Conservation (phyloP, 2,797 vertebrate species). For the Oryzias dopingdopingensis region DNA sequence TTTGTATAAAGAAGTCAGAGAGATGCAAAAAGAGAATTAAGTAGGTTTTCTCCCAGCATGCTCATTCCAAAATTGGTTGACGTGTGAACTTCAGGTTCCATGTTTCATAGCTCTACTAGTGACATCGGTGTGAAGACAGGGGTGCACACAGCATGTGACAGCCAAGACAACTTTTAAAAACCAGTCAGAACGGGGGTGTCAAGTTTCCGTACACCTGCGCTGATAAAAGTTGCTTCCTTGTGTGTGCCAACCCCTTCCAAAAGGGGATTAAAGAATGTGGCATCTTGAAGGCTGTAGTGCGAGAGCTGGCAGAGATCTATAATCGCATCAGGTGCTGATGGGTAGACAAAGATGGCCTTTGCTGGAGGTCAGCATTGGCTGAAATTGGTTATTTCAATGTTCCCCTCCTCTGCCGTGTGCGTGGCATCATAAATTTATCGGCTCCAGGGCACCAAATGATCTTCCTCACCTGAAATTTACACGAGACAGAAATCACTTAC, state of each 20-base stretch:
- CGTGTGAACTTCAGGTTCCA: conserved; percentile 46
- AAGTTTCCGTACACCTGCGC: conserved; percentile 23
- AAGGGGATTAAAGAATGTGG: conserved; percentile 50
- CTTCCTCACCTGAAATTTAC: conserved; percentile 64
- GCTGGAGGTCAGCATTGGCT: conserved; percentile 38
- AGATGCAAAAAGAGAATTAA: conserved; percentile 62
- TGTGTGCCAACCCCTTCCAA: conserved; percentile 40
- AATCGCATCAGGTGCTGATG: conserved; percentile 22
- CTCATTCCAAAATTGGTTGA: conserved; percentile 53
- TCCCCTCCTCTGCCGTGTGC: conserved; percentile 47
- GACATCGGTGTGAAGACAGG: conserved; percentile 28
- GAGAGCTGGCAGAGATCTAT: conserved; percentile 32
- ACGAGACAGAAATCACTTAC: conserved; percentile 64
- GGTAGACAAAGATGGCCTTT: conserved; percentile 40
- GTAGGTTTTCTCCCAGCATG: conserved; percentile 45
- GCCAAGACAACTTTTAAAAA: conserved; percentile 51
- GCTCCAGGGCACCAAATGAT: conserved; percentile 62
- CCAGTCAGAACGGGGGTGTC: conserved; percentile 37
- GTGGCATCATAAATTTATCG: conserved; percentile 69
- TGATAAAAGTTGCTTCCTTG: conserved; percentile 53
- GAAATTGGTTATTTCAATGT: conserved; percentile 46
- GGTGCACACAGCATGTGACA: conserved; percentile 29
- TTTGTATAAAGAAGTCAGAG: conserved; percentile 20
- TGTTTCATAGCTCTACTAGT: conserved; percentile 27
- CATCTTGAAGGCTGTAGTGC: conserved; percentile 26